A percentile compares a stretch with the other conserved stretches of the same genome.
Evolutionary conservation across 2,797 vertebrate species (phyloP).

Genomic region (Protonibea diacanthus): DNA sequence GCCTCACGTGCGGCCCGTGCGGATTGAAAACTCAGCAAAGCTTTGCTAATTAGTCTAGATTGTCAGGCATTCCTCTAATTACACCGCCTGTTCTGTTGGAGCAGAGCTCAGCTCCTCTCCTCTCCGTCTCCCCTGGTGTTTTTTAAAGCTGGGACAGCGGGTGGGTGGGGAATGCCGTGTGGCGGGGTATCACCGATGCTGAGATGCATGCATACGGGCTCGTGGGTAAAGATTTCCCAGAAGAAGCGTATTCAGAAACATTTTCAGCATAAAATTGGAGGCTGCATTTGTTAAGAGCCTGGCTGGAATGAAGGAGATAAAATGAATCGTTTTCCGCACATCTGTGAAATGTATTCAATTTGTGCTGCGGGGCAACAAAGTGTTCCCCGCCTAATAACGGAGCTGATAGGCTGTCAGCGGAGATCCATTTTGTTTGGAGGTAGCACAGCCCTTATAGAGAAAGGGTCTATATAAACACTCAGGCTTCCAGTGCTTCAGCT

Average conservation of each 20-base stretch:
- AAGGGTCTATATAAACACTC: constrained; percentile 17
- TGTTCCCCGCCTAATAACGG: constrained; percentile 14
- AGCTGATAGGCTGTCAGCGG: constrained; percentile 34
- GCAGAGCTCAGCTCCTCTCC: constrained; percentile 24
- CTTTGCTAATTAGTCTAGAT: constrained; percentile 68
- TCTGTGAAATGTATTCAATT: constrained; percentile 30
- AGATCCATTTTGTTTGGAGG: constrained; percentile 43
- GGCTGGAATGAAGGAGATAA: not conserved
- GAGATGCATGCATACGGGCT: constrained; percentile 10
- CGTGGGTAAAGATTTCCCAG: constrained; percentile 8
- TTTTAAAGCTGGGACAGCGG: not conserved
- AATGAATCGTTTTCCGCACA: constrained; percentile 11
- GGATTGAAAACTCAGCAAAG: constrained; percentile 51
- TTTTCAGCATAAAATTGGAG: constrained; percentile 7
- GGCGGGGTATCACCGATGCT: not conserved
- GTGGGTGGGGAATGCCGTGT: too few relatives aligned
- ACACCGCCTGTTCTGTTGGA: constrained; percentile 40
- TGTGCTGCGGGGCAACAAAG: constrained; percentile 25
- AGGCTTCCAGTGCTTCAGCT: constrained; percentile 14
- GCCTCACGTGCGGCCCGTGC: constrained; percentile 8
- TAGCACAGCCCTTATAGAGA: constrained; percentile 10
- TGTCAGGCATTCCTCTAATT: constrained; percentile 56
- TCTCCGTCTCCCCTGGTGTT: constrained; percentile 22
- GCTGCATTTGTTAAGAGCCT: not conserved
- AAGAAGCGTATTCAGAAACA: constrained; percentile 38